Evolutionary conservation across 2,888 invertebrate genomes (phyloP).

Genomic region (Cristatella mucedo): DNA sequence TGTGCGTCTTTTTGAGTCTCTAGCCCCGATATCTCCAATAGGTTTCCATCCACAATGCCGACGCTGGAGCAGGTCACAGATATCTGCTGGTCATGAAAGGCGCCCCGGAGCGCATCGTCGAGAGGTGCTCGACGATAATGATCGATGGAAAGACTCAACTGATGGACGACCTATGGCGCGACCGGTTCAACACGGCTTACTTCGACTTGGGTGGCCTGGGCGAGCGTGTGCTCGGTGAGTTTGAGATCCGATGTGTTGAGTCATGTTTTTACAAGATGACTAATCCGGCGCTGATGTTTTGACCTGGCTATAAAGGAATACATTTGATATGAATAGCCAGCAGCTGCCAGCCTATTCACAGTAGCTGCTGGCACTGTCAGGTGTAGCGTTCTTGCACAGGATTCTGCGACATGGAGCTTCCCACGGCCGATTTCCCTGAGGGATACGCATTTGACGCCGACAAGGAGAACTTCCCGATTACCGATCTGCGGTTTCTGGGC

Average conservation of each 20-base stretch:
- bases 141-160: slow-evolving; percentile 10
- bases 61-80: slow-evolving; percentile 46
- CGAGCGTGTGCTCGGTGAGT: slow-evolving; percentile 57
- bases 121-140: slow-evolving; percentile 12
- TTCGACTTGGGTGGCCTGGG: slow-evolving; percentile 75
- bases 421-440: slow-evolving; percentile 40
- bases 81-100: slow-evolving; percentile 42
- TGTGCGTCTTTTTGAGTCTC: no score
- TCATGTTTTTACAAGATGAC: no score
- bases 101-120: slow-evolving; percentile 13
- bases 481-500: slow-evolving; percentile 49
- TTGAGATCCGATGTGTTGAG: slow-evolving; percentile 38
- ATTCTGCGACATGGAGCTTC: slow-evolving; percentile 23
- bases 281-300: no score
- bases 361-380: no score
- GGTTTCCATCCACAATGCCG: slow-evolving; percentile 75
- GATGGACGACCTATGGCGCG: slow-evolving; percentile 11
- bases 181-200: slow-evolving; percentile 40
- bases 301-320: neutral
- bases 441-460: slow-evolving; percentile 51
- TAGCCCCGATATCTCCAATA: no score
- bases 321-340: no score
- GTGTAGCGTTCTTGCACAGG: slow-evolving; percentile 46
- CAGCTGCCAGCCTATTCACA: no score
- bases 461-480: slow-evolving; percentile 52